Evolutionary conservation across 1,140 invertebrate species (phyloP).

Genomic region (Meloidogyne hapla): DNA sequence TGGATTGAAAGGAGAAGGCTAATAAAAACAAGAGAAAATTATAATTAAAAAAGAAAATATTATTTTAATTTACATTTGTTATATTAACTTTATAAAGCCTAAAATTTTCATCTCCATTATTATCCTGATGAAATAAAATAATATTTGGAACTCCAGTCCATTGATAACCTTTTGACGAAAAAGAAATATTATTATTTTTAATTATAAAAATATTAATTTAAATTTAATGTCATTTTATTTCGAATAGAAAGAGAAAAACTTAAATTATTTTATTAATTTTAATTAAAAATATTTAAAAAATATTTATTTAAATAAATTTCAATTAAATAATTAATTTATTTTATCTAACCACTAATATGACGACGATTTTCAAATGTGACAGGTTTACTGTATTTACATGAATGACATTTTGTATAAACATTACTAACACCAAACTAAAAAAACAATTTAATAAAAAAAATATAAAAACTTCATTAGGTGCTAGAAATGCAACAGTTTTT

Average conservation of each 20-base stretch:
- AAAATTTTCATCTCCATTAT: slow-evolving; percentile 52
- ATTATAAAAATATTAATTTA: too few relatives aligned
- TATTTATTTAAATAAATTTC: background rate
- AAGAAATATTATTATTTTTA: too few relatives aligned
- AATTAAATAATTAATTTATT: background rate
- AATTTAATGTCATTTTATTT: too few relatives aligned
- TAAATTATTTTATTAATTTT: too few relatives aligned
- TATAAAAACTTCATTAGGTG: slow-evolving; percentile 43
- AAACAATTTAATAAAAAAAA: background rate
- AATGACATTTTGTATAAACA: slow-evolving; percentile 46
- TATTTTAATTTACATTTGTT: slow-evolving; percentile 35
- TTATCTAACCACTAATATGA: slow-evolving; percentile 44
- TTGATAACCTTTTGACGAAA: slow-evolving; percentile 49
- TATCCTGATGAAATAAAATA: slow-evolving; percentile 46
- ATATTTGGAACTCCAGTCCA: slow-evolving; percentile 53
- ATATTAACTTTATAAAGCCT: slow-evolving; percentile 51
- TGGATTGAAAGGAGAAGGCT: slow-evolving; percentile 50
- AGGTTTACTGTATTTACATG: slow-evolving; percentile 49
- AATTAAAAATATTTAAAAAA: too few relatives aligned
- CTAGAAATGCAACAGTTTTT: slow-evolving; percentile 42
- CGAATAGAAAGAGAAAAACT: too few relatives aligned
- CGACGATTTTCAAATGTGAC: slow-evolving; percentile 51
- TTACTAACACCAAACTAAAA: slow-evolving; percentile 45
- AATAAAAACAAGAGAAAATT: too few relatives aligned
- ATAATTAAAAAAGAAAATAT: background rate